Evolutionary conservation across 1,140 invertebrate genomes (phyloP).

Genomic region (Galleria mellonella): DNA sequence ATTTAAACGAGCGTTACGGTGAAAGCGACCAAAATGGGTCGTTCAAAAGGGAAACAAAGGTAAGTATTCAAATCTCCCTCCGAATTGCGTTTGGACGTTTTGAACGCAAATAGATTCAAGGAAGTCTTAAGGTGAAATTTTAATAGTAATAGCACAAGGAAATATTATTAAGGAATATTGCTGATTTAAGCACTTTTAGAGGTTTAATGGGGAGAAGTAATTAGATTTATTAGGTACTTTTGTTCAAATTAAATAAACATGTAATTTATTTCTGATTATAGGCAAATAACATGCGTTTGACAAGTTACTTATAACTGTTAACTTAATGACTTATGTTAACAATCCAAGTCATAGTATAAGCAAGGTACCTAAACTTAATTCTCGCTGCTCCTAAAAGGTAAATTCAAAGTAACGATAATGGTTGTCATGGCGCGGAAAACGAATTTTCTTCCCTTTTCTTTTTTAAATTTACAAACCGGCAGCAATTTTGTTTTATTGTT

Average conservation of each 20-base stretch:
- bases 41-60: conserved; percentile 61
- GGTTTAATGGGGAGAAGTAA: conserved; percentile 12
- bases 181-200: conserved; percentile 53
- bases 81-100: conserved; percentile 45
- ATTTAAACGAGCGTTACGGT: conserved; percentile 58
- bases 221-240: conserved; percentile 11
- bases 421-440: conserved; percentile 59
- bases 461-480: conserved; percentile 70
- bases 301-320: too few species aligned
- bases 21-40: conserved; percentile 51
- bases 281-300: too few species aligned
- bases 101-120: conserved; percentile 31
- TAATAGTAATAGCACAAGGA: conserved; percentile 48
- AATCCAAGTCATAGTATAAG: conserved; percentile 16
- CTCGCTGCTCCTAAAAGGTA: conserved; percentile 41
- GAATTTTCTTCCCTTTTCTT: conserved; percentile 65
- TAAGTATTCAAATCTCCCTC: conserved; percentile 44
- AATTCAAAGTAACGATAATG: conserved; percentile 69
- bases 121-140: conserved; percentile 61
- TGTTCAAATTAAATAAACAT: too few species aligned
- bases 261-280: too few species aligned
- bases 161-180: conserved; percentile 52
- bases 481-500: conserved; percentile 73
- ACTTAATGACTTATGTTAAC: too few species aligned
- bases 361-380: conserved; percentile 16